A percentile compares a stretch with the other conserved stretches of the same genome.
Evolutionary conservation across 2,888 invertebrate species (phyloP).

Genomic region (Lithophane ornitopus): DNA sequence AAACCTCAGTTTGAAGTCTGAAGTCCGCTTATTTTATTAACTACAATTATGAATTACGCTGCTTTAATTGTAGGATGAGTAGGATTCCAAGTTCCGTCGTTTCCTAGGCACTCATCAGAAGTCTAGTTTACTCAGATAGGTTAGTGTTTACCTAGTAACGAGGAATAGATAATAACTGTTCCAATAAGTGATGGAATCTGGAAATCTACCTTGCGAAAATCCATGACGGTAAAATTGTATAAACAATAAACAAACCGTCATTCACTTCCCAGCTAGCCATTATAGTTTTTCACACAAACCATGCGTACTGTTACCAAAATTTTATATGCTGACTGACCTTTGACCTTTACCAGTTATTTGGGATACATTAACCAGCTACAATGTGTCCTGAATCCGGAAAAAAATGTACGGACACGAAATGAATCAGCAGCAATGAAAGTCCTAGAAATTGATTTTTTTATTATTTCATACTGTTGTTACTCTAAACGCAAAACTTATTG

Average conservation of each 20-base stretch:
- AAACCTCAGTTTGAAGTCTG: conserved; percentile 47
- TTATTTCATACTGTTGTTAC: neutral
- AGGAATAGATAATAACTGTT: neutral
- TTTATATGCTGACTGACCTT: neutral
- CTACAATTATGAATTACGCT: conserved; percentile 48
- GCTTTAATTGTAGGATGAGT: conserved; percentile 4
- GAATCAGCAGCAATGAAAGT: neutral
- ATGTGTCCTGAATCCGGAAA: neutral
- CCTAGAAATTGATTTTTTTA: neutral
- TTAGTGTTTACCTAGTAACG: neutral
- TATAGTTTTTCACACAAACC: neutral
- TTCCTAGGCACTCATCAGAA: neutral
- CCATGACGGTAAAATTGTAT: neutral
- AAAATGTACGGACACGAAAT: neutral
- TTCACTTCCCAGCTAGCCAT: neutral
- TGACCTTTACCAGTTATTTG: neutral
- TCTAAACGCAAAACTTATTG: too few relatives aligned
- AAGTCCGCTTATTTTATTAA: conserved; percentile 53
- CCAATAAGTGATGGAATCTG: neutral
- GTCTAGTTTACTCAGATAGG: neutral
- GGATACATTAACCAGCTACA: neutral
- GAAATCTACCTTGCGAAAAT: neutral
- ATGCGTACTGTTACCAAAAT: neutral
- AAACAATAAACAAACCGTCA: too few relatives aligned
- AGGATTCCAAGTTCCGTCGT: neutral